Evolutionary conservation across 2,113 vertebrate genomes (phyloP), one percentile per base, ranked within the genome.

Genomic region (Pseudopipra pipra): DNA sequence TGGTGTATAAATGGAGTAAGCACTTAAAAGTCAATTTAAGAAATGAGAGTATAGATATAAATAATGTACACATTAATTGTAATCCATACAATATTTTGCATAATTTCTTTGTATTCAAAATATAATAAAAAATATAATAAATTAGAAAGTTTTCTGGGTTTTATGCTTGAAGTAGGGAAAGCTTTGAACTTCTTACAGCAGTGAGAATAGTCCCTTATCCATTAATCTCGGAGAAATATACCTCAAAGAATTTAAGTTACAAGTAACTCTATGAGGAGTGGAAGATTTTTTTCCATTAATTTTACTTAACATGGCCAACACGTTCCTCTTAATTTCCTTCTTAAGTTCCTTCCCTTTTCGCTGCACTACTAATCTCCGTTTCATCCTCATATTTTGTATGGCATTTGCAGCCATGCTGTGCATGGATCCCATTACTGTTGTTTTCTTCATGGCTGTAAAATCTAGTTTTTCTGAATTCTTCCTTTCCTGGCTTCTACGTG

Each of bases 1-100:
- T 91, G 72, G 25, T 91, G 52, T 71, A 44, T 97, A 97, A 97
- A 95, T 71, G 73, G 67, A 93, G 62, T 72, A 94, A 94, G 68
- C 74, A 83, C 43, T 97, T 97, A 94, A 96, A 97, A 96, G 82
- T 86, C 85, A 68, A 94, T 97, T 95, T 95, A 68, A 76, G 84
- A 93, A 83, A 71, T 81, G 47, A 62, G 44, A 77, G 4, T 72
- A 47, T 55, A 23, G 17, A 44, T 59, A 92, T 59, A 96, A 95
- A 65, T 93, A 93, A 94, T 87, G 35, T 87, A 93, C 75, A 87
- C 62, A 94, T 87, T 91, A 90, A 78, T 78, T 86, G 76, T 75
- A 92, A 62, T 90, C 62, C 14, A 78, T 78, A 89, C 81, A 88
- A 71, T 95, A 88, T 59, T 76, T 56, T 71, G 30, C 85, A 41